phyloP scores from a whole-genome alignment of 2,888 invertebrate species.

The Bhutanitis thaidina region DNA sequence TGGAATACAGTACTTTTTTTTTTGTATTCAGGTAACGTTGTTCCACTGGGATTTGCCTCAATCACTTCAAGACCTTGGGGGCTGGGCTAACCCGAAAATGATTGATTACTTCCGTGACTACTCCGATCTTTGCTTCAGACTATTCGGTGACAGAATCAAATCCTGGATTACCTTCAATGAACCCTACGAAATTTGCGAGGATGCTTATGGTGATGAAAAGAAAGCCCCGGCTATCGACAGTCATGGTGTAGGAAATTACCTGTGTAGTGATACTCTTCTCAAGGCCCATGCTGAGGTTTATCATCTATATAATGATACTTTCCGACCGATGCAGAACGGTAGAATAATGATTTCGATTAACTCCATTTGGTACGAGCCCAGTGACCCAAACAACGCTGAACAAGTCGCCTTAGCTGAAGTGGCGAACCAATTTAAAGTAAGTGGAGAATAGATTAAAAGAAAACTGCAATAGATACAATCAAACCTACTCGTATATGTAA shows the following conservation, averaged over 20 bases:
- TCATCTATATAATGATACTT: conserved; percentile 81
- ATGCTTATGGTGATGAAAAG: conserved; percentile 73
- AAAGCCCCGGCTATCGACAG: conserved; percentile 77
- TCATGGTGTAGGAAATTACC: conserved; percentile 81
- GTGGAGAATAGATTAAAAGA: not conserved
- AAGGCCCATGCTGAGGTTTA: conserved; percentile 84
- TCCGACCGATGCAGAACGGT: conserved; percentile 76
- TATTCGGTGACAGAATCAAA: conserved; percentile 80
- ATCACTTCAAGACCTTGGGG: conserved; percentile 76
- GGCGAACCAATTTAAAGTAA: conserved; percentile 74
- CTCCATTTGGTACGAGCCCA: conserved; percentile 76
- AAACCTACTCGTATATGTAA: no score
- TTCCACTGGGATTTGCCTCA: conserved; percentile 86
- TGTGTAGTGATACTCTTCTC: conserved; percentile 82
- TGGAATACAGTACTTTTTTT: no score
- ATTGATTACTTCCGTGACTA: conserved; percentile 79
- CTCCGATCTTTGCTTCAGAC: conserved; percentile 72
- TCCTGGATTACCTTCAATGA: conserved; percentile 87
- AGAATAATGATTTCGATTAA: conserved; percentile 76
- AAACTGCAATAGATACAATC: no score
- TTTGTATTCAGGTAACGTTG: conserved; percentile 72
- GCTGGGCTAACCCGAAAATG: conserved; percentile 77
- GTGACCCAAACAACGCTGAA: conserved; percentile 56
- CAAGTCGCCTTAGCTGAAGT: conserved; percentile 68
- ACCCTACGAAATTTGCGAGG: conserved; percentile 77